These are phyloP conservation scores for Gibbula magus DNA, from an alignment of 2,888 invertebrate genomes.

Conservation along the genomic window DNA sequence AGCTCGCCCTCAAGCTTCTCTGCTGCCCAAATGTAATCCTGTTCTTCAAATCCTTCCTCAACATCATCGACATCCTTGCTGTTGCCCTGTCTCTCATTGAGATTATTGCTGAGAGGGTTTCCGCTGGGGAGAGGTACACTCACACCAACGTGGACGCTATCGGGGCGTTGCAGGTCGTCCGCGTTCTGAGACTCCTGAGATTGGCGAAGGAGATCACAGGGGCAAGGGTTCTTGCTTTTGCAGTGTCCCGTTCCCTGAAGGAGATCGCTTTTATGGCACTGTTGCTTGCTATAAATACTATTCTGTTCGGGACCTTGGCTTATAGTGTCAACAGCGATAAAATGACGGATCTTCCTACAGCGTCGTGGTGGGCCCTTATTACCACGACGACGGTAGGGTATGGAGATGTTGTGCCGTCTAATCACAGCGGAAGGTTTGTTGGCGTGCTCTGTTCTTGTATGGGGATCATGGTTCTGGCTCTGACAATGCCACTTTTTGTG, in stretches of 20 bases:
- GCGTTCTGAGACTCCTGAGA: constrained; percentile 17
- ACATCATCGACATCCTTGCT: constrained; percentile 13
- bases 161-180: not conserved
- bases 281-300: not conserved
- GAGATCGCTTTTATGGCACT: constrained; percentile 25
- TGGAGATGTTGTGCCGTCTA: constrained; percentile 32
- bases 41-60: constrained; percentile 1
- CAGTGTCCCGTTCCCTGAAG: not conserved
- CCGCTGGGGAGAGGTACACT: not conserved
- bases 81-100: not conserved
- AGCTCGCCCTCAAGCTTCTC: not conserved
- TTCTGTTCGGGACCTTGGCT: constrained; percentile 16
- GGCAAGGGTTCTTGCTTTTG: constrained; percentile 8
- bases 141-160: not conserved
- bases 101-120: not conserved
- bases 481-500: constrained; percentile 33
- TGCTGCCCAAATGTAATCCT: not conserved
- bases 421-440: constrained; percentile 18
- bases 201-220: constrained; percentile 17
- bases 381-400: constrained; percentile 38
- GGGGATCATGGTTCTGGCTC: constrained; percentile 28
- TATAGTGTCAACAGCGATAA: not conserved
- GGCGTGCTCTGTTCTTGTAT: constrained; percentile 23
- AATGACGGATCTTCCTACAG: constrained; percentile 24
- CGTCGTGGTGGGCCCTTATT: constrained; percentile 32